Evolutionary conservation across 2,797 vertebrate species (phyloP).

Genomic region (Galagoides demidoff): DNA sequence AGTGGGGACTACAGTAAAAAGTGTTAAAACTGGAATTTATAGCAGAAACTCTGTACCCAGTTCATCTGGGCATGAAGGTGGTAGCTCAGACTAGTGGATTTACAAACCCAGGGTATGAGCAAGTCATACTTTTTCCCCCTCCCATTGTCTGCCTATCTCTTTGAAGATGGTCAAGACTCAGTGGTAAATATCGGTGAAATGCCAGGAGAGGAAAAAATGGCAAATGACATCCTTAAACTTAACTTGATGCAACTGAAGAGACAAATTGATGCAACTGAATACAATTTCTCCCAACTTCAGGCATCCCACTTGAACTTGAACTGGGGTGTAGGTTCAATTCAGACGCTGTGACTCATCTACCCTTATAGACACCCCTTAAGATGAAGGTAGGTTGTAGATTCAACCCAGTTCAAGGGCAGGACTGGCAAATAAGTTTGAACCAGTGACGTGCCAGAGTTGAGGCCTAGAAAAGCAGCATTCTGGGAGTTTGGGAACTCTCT

Average conservation of each 20-base stretch:
- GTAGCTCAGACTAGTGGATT: not conserved
- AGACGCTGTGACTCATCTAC: no score
- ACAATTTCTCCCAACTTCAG: not conserved
- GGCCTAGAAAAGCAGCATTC: not conserved
- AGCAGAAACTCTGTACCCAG: not conserved
- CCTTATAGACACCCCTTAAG: no score
- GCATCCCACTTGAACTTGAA: not conserved
- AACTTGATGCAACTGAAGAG: not conserved
- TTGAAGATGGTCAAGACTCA: not conserved
- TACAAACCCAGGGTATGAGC: not conserved
- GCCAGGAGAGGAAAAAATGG: not conserved
- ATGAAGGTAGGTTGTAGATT: no score
- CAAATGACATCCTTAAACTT: conserved; percentile 30
- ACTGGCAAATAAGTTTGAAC: not conserved
- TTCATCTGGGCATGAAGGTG: not conserved
- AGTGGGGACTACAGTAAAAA: not conserved
- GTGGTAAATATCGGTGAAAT: conserved; percentile 45
- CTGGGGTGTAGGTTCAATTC: not conserved
- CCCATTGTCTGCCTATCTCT: not conserved
- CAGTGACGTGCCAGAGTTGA: not conserved
- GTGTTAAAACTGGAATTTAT: not conserved
- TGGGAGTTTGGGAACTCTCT: not conserved
- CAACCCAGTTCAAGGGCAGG: not conserved
- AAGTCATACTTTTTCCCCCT: not conserved
- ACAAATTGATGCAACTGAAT: not conserved